Percentiles rank a stretch among this genome's conserved stretches.
Evolutionary conservation across 2,888 invertebrate species (phyloP).

Genomic region (Pammene fasciana): DNA sequence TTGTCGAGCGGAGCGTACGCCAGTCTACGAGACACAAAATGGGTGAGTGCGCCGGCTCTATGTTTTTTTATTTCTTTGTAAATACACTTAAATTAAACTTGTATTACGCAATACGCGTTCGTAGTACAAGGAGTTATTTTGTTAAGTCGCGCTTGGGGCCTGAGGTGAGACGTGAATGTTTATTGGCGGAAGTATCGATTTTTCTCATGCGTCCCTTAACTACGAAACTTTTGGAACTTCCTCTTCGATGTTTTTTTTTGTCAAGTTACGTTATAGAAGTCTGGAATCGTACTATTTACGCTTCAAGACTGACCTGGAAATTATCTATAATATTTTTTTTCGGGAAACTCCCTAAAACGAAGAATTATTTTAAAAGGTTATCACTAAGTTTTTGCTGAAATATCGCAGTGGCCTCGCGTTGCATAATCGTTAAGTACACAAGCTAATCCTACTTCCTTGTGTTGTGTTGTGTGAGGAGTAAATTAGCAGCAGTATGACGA

Average conservation of each 20-base stretch:
- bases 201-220: conserved; percentile 64
- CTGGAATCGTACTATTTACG: not conserved
- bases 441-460: conserved; percentile 25
- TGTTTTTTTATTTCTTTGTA: conserved; percentile 44
- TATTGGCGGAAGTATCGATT: conserved; percentile 75
- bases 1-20: conserved; percentile 51
- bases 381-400: not conserved
- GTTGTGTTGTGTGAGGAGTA: conserved; percentile 8
- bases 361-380: not conserved
- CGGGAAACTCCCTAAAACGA: conserved; percentile 17
- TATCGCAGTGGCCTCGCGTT: conserved; percentile 4
- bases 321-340: not conserved
- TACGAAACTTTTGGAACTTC: conserved; percentile 35
- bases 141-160: not conserved
- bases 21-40: conserved; percentile 62
- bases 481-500: conserved; percentile 11
- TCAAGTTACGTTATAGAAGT: not conserved
- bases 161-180: conserved; percentile 49
- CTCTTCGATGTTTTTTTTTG: not conserved
- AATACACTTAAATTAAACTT: conserved; percentile 19
- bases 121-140: not conserved
- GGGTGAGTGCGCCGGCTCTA: conserved; percentile 75
- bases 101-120: conserved; percentile 14
- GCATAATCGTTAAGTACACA: conserved; percentile 21
- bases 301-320: conserved; percentile 1